phyloP scores from a whole-genome alignment of 2,113 vertebrate genomes.

The Podarcis muralis region DNA sequence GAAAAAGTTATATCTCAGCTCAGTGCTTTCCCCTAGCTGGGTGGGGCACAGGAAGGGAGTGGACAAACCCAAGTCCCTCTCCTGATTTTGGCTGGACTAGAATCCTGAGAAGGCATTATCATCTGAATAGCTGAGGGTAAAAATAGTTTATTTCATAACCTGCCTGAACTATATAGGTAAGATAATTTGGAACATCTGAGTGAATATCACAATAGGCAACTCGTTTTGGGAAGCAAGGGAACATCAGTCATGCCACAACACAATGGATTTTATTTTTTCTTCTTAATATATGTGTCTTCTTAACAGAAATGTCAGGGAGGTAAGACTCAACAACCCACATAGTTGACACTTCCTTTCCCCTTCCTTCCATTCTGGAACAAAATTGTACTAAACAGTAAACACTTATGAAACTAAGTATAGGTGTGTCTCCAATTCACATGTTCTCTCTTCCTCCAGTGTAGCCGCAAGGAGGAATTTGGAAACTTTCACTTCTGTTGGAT shows the following conservation, averaged over 20 bases:
- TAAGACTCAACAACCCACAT: conserved; percentile 73
- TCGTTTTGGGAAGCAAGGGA: neutral
- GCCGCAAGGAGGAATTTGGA: neutral
- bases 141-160: neutral
- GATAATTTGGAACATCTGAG: neutral
- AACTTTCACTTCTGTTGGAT: neutral
- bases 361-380: neutral
- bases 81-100: neutral
- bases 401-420: neutral
- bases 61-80: neutral
- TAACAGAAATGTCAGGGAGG: conserved; percentile 83
- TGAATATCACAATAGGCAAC: neutral
- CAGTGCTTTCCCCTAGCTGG: neutral
- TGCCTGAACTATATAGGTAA: neutral
- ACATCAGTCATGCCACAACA: conserved; percentile 55
- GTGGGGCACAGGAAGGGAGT: neutral
- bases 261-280: conserved; percentile 76
- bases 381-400: neutral
- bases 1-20: neutral
- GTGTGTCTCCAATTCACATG: neutral
- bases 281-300: conserved; percentile 82
- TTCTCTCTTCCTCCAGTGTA: neutral
- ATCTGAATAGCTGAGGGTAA: neutral
- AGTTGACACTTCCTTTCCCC: neutral
- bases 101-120: neutral